Base-by-base conservation (phyloP, 2,797 vertebrate genomes). In the Sardinella longiceps region DNA sequence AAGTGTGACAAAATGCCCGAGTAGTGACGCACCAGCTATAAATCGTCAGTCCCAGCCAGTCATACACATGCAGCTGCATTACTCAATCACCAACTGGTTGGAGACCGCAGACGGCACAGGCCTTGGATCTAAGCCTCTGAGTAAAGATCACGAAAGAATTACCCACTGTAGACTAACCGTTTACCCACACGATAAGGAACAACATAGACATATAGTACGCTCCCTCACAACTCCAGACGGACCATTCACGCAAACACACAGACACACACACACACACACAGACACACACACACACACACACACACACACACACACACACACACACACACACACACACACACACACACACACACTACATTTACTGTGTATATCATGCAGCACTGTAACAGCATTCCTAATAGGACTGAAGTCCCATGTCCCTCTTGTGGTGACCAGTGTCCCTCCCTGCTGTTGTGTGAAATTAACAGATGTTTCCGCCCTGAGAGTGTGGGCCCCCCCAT, bases 1-100 rank as follows among this genome's bases (percentile, higher is more conserved):
- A 77, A 77, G 70, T 77, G 70, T 77, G 70, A 77, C 70, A 43
- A 77, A 77, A 77, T 77, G 37, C 70, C 70, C 70, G 43, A 39
- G 70, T 20, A 43, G 70, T 77, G 37, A 43, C 70, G 18, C 33
- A 77, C 33, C 5, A 33, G 70, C 70, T 43, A 39, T 77, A 77
- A 77, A 77, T 77, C 70, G 15, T 7, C 70, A 43, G 70, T 7
- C 20, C 37, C 70, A 43, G 70, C 70, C 70, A 43, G 70, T 37
- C 70, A 18, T 11, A 43, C 33, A 18, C 5, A 43, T 18, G 70
- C 70, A 77, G 70, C 70, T 77, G 70, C 37, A 77, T 77, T 77
- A 77, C 37, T 77, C 70, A 77, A 43, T 77, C 70, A 77, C 70
- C 70, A 20, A 39, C 15, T 23, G 18, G 15, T 43, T 33, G 70